Evolutionary conservation across 2,113 vertebrate genomes (phyloP), one percentile per base, ranked within the genome.

Genomic region (Charina bottae): DNA sequence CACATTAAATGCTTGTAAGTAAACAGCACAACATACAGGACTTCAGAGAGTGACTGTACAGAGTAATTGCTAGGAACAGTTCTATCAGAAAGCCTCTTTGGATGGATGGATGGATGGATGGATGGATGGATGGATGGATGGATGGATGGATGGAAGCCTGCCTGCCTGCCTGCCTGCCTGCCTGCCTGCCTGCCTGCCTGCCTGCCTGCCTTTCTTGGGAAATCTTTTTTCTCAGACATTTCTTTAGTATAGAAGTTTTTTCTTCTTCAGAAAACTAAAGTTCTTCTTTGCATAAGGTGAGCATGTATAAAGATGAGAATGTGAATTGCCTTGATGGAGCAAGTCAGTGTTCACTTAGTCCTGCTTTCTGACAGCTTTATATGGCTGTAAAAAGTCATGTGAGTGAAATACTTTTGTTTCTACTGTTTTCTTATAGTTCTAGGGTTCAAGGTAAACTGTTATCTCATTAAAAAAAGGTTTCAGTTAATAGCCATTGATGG

Each of bases 1-100:
- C 5, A 56, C 85, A 59, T 91, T 88, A 56, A 88, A 91, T 42
- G 15, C 87, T 54, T 59, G 62, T 78, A 88, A 91, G 90, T 88
- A 87, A 91, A 46, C 24, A 26, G 24, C 17, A 68, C 62, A 24
- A 46, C 26, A n/a, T 15, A 84, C 46, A 90, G 11, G 54, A 28
- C 21, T 23, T 17, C 23, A 33, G 21, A n/a, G n/a, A n/a, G n/a
- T n/a, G n/a, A 49, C 4, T 53, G 4, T 15, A 54, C 46, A 19
- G n/a, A 37, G 33, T 54, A 89, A 54, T 64, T 53, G 11, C n/a
- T 23, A 56, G 88, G 55, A 78, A 78, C 53, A 37, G 9, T 78
- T 56, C n/a, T 33, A 89, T 55, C 64, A 23, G 62, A 68, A 33
- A 72, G n/a, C 6, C 49, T 15, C 6, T 78, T 37, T 37, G 15